Evolutionary conservation across 2,797 vertebrate genomes (phyloP).

Genomic region (Tachyglossus aculeatus): DNA sequence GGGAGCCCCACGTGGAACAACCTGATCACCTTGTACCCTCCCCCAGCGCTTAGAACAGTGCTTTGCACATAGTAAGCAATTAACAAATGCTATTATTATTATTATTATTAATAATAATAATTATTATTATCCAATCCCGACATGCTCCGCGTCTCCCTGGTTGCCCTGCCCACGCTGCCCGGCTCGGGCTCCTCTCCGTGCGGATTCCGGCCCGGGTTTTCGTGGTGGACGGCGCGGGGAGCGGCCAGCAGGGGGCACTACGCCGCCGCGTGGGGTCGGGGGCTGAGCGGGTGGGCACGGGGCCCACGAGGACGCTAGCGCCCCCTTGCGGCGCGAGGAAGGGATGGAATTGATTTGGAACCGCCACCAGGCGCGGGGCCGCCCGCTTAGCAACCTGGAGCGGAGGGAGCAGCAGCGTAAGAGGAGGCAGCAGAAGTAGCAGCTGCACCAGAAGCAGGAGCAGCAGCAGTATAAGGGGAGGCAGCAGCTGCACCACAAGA

Average conservation of each 20-base stretch:
- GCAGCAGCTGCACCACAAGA: not conserved
- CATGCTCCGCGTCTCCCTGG: not conserved
- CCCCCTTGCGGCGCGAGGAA: not conserved
- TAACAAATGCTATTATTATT: too few relatives aligned
- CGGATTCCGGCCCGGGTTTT: not conserved
- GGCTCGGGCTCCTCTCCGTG: too few relatives aligned
- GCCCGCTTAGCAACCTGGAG: constrained; percentile 15
- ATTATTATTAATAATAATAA: too few relatives aligned
- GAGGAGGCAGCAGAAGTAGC: not conserved
- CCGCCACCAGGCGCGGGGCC: constrained; percentile 11
- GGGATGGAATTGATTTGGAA: not conserved
- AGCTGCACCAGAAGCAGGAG: not conserved
- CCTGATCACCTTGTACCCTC: too few relatives aligned
- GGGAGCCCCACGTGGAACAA: too few relatives aligned
- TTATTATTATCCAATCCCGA: too few relatives aligned
- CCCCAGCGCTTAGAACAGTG: too few relatives aligned
- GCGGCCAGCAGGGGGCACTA: not conserved
- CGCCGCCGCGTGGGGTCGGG: too few relatives aligned
- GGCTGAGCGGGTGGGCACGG: not conserved
- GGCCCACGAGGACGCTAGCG: not conserved
- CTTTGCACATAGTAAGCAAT: too few relatives aligned
- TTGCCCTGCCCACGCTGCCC: not conserved
- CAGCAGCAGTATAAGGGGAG: not conserved
- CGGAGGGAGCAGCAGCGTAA: not conserved
- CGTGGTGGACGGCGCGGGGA: not conserved